Conservation (phyloP, 2,113 vertebrate genomes). For the Bubalus kerabau region DNA sequence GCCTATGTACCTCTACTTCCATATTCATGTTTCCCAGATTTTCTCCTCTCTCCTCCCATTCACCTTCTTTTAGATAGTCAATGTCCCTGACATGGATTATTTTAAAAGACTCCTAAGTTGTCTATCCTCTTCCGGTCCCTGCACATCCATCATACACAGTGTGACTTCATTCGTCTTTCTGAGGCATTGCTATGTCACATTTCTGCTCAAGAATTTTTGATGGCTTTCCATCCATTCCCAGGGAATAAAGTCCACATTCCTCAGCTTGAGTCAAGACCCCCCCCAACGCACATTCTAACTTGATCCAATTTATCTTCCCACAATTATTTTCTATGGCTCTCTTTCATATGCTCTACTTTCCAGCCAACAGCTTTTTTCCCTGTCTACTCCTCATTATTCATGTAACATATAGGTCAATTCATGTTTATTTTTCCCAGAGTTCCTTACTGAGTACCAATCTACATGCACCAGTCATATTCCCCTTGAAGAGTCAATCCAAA, state of each 20-base stretch:
- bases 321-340: not conserved
- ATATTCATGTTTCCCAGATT: not conserved
- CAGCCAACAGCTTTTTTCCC: not conserved
- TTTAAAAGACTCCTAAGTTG: not conserved
- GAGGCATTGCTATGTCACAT: not conserved
- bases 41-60: not conserved
- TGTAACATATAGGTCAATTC: not conserved
- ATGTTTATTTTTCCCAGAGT: not conserved
- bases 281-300: not conserved
- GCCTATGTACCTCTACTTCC: not conserved
- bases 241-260: not conserved
- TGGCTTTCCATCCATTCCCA: not conserved
- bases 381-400: not conserved
- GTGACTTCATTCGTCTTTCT: not conserved
- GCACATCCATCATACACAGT: rapidly evolving
- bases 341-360: not conserved
- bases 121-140: not conserved
- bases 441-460: not conserved
- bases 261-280: not conserved
- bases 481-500: not conserved
- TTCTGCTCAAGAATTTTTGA: not conserved
- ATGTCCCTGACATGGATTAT: not conserved
- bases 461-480: not conserved
- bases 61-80: not conserved
- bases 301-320: not conserved